Conservation (phyloP, 2,113 vertebrate genomes). For the Amphiprion ocellaris region DNA sequence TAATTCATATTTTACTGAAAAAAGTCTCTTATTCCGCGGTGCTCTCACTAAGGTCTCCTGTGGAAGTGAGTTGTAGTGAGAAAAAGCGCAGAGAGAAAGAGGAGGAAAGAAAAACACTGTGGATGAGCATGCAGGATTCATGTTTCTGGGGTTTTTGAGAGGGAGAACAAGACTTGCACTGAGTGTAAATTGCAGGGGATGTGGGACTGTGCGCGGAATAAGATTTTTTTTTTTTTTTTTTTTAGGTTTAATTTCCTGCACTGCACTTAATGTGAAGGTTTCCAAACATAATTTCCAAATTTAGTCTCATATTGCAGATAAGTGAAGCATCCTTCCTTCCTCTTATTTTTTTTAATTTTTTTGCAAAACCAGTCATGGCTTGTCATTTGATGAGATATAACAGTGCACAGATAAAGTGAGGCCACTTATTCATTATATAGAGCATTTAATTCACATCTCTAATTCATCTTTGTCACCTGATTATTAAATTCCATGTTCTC, state of each 20-base stretch:
- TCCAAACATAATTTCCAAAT: background rate
- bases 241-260: background rate
- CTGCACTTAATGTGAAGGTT: background rate
- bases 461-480: background rate
- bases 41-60: slow-evolving; percentile 34
- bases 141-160: slow-evolving; percentile 4
- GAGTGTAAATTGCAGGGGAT: background rate
- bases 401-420: background rate
- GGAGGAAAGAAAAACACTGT: background rate
- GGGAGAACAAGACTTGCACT: background rate
- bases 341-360: background rate
- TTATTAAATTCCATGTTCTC: background rate
- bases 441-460: background rate
- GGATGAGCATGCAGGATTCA: slow-evolving; percentile 26
- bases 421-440: background rate
- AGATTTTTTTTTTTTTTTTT: background rate
- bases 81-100: background rate
- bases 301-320: background rate
- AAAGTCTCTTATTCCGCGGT: slow-evolving; percentile 50
- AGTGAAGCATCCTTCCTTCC: background rate
- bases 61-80: slow-evolving; percentile 19
- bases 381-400: background rate
- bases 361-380: background rate
- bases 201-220: background rate
- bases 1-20: slow-evolving; percentile 77